Conservation (phyloP, 1,140 invertebrate genomes). For the Chrysomallon squamiferum region DNA sequence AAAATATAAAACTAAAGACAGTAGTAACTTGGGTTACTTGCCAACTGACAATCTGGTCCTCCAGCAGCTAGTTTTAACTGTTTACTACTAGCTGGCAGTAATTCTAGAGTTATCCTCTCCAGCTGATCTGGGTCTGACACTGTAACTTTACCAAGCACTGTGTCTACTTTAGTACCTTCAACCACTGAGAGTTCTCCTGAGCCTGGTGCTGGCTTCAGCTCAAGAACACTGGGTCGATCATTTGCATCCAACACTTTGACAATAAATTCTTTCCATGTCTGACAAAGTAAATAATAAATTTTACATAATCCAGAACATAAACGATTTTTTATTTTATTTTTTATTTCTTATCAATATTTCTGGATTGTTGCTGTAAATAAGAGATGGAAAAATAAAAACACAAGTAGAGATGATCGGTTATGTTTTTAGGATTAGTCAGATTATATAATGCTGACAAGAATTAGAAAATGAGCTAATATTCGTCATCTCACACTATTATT, state of each 20-base stretch:
- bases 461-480: too few relatives aligned
- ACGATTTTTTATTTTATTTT: neutral
- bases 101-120: slow-evolving; percentile 20
- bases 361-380: too few relatives aligned
- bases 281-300: neutral
- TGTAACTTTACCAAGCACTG: slow-evolving; percentile 16
- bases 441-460: too few relatives aligned
- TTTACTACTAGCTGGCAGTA: slow-evolving; percentile 2
- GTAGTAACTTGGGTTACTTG: too few relatives aligned
- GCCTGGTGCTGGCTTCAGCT: neutral
- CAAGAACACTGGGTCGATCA: slow-evolving; percentile 10
- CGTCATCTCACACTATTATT: too few relatives aligned
- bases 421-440: too few relatives aligned
- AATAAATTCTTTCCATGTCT: slow-evolving; percentile 9
- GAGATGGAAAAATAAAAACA: too few relatives aligned
- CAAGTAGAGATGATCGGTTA: too few relatives aligned
- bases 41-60: slow-evolving; percentile 10
- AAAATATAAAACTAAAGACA: too few relatives aligned
- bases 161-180: slow-evolving; percentile 13
- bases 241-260: slow-evolving; percentile 23
- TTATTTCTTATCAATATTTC: too few relatives aligned
- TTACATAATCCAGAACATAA: too few relatives aligned
- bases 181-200: slow-evolving; percentile 13
- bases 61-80: slow-evolving; percentile 22
- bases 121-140: slow-evolving; percentile 24